Conservation (phyloP, 2,113 vertebrate genomes). For the Macquaria ambigua region DNA sequence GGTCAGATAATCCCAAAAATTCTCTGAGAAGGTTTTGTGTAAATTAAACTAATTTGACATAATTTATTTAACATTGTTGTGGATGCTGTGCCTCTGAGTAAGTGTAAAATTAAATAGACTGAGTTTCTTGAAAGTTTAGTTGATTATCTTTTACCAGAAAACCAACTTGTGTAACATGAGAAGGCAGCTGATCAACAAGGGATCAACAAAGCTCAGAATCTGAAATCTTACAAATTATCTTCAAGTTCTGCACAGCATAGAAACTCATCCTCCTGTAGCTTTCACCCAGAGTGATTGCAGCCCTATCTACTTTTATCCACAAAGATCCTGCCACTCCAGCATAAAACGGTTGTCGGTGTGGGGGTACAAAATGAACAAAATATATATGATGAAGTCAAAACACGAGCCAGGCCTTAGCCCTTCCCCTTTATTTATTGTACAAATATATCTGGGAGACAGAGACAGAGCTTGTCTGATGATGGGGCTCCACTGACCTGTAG, state of each 20-base stretch:
- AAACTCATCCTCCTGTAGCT: constrained; percentile 48
- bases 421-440: constrained; percentile 82
- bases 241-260: not conserved
- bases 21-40: not conserved
- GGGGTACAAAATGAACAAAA: constrained; percentile 65
- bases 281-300: constrained; percentile 74
- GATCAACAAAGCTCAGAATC: not conserved
- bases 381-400: constrained; percentile 84
- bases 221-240: constrained; percentile 46
- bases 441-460: constrained; percentile 83
- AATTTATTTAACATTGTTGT: not conserved
- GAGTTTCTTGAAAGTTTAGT: not conserved
- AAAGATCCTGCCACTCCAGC: constrained; percentile 63
- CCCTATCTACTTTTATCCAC: constrained; percentile 58
- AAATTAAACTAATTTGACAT: no score
- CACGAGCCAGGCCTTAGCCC: constrained; percentile 69
- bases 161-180: not conserved
- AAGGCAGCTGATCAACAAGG: not conserved
- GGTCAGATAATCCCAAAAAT: no score
- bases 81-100: not conserved
- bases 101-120: not conserved
- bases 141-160: not conserved
- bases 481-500: constrained; percentile 68
- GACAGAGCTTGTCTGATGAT: constrained; percentile 78
- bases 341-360: constrained; percentile 61